A percentile compares a stretch with the other conserved stretches of the same genome.
Evolutionary conservation across 1,140 invertebrate genomes (phyloP).

Genomic region (Procambarus clarkii): DNA sequence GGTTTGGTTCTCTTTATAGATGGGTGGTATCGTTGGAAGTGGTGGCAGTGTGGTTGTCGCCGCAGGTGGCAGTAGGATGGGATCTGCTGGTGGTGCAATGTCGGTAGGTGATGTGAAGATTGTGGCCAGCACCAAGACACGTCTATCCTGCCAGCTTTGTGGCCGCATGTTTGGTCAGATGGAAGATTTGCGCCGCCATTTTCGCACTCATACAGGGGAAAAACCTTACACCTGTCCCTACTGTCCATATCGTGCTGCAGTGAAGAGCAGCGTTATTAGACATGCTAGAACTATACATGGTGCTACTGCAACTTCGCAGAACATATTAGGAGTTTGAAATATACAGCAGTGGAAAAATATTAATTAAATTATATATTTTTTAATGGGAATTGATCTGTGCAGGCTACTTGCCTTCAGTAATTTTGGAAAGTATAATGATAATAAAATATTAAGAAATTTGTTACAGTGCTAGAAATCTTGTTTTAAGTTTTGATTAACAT

Average conservation of each 20-base stretch:
- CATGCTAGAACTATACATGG: constrained; percentile 65
- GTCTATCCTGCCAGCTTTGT: constrained; percentile 29
- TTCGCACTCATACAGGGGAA: constrained; percentile 68
- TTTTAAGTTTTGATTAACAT: too few species aligned
- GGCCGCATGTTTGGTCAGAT: constrained; percentile 34
- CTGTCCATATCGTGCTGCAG: constrained; percentile 65
- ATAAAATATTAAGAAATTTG: too few species aligned
- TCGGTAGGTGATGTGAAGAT: constrained; percentile 8
- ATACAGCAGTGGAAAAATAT: background rate
- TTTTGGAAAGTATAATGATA: background rate
- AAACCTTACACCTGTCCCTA: constrained; percentile 67
- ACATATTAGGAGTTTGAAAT: background rate
- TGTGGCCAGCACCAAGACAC: constrained; percentile 10
- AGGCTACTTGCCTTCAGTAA: background rate
- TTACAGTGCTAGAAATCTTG: too few species aligned
- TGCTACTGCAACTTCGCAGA: constrained; percentile 1
- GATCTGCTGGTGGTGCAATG: constrained; percentile 24
- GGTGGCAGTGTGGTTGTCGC: constrained; percentile 33
- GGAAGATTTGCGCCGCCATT: constrained; percentile 61
- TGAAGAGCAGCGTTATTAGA: constrained; percentile 67
- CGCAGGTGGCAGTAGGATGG: constrained; percentile 21
- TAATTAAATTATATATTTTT: background rate
- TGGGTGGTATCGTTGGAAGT: constrained; percentile 17
- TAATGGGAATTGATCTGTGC: too few species aligned
- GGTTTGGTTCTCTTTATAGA: constrained; percentile 48